These are phyloP conservation scores for Beaufortia kweichowensis DNA, from an alignment of 2,113 vertebrate genomes.

Conservation along the genomic window DNA sequence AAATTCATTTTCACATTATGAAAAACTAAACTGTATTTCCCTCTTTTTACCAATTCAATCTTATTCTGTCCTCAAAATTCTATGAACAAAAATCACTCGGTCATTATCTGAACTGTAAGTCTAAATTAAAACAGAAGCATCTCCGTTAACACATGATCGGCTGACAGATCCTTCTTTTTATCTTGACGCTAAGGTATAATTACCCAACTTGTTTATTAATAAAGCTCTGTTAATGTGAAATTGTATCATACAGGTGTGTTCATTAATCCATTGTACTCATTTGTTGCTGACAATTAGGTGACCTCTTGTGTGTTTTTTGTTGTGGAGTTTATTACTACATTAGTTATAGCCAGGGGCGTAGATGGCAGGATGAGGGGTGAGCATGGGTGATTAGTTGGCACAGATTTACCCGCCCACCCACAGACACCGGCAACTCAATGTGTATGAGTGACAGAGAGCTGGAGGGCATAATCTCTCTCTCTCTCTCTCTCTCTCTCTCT, in stretches of 20 bases:
- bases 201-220: constrained; percentile 18
- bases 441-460: constrained; percentile 71
- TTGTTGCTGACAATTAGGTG: constrained; percentile 21
- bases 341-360: constrained; percentile 16
- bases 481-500: constrained; percentile 64
- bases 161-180: constrained; percentile 1
- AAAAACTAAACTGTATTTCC: too few species aligned
- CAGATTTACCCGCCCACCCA: constrained; percentile 29
- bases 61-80: too few species aligned
- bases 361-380: constrained; percentile 23
- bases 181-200: constrained; percentile 1
- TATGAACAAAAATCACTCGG: too few species aligned
- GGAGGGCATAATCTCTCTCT: constrained; percentile 63
- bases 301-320: constrained; percentile 12
- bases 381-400: constrained; percentile 43
- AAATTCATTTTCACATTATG: too few species aligned
- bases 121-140: not conserved
- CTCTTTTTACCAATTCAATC: too few species aligned
- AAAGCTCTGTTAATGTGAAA: not conserved
- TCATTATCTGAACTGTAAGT: constrained; percentile 9
- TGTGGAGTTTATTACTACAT: constrained; percentile 25
- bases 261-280: constrained; percentile 17
- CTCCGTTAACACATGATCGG: not conserved
- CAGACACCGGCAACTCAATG: constrained; percentile 39
- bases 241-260: constrained; percentile 19